Percentiles rank a stretch among this genome's conserved stretches.
Conservation (phyloP, 2,797 vertebrate genomes). For the Mastacembelus armatus region DNA sequence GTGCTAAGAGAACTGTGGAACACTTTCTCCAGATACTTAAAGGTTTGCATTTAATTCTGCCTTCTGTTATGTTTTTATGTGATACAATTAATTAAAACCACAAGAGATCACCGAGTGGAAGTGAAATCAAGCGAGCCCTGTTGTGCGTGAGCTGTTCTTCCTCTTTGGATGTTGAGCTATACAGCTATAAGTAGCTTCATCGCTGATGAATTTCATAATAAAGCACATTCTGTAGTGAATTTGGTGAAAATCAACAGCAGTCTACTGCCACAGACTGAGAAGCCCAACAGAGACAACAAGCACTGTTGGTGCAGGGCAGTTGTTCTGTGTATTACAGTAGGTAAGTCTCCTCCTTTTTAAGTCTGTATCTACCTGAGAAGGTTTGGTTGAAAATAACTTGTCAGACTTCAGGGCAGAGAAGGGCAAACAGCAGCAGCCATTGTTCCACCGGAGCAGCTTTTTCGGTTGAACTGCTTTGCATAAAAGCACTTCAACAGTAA, state of each 20-base stretch:
- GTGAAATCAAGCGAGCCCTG: neutral
- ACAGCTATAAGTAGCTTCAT: neutral
- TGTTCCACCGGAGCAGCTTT: neutral
- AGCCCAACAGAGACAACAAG: neutral
- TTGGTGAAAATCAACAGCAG: neutral
- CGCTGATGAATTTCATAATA: slow-evolving; percentile 11
- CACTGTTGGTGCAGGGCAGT: slow-evolving; percentile 27
- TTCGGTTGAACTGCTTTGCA: neutral
- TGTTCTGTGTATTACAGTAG: slow-evolving; percentile 4
- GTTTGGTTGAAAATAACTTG: slow-evolving; percentile 5
- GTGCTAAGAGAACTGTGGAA: neutral
- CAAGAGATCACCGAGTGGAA: neutral
- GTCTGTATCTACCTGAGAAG: slow-evolving; percentile 3
- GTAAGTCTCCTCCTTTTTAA: slow-evolving; percentile 19
- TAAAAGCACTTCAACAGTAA: slow-evolving; percentile 1
- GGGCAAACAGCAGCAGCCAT: neutral
- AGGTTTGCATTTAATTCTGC: neutral
- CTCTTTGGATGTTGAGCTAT: neutral
- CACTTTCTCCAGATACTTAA: neutral
- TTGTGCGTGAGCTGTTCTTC: neutral
- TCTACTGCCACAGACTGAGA: slow-evolving; percentile 16
- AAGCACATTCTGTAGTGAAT: slow-evolving; percentile 5
- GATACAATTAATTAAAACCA: neutral
- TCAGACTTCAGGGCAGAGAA: neutral
- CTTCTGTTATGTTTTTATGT: neutral